Evolutionary conservation across 2,113 vertebrate species (phyloP).

Genomic region (Eubucco bourcierii): DNA sequence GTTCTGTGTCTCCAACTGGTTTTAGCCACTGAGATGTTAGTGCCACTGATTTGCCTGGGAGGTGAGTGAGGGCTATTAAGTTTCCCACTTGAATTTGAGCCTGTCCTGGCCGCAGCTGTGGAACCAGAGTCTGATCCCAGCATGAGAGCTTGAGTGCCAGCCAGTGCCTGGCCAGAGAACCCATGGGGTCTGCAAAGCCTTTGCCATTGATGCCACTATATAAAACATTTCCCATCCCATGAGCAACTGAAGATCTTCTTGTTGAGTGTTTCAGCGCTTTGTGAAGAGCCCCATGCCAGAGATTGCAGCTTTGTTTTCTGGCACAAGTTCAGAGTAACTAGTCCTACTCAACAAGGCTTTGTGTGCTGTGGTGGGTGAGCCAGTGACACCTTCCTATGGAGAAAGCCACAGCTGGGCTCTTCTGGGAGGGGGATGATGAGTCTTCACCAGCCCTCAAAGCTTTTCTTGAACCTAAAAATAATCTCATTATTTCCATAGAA

Average conservation of each 20-base stretch:
- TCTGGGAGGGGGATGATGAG: not conserved
- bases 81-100: not conserved
- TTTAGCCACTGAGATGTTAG: not conserved
- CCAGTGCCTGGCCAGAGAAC: not conserved
- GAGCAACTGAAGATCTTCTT: not conserved
- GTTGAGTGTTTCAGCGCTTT: not conserved
- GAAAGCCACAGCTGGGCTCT: not conserved
- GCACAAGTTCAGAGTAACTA: not conserved
- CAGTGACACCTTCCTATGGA: not conserved
- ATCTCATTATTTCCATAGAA: not conserved
- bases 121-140: not conserved
- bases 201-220: fast-evolving
- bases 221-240: not conserved
- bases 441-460: not conserved
- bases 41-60: not conserved
- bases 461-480: not conserved
- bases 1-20: not conserved
- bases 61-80: not conserved
- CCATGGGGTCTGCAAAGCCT: not conserved
- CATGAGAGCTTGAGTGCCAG: not conserved
- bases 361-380: fast-evolving
- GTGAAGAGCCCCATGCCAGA: not conserved
- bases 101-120: not conserved
- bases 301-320: not conserved
- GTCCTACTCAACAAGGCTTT: not conserved